phyloP scores from a whole-genome alignment of 2,797 vertebrate genomes.

The Pangasius sanitwongsei region DNA sequence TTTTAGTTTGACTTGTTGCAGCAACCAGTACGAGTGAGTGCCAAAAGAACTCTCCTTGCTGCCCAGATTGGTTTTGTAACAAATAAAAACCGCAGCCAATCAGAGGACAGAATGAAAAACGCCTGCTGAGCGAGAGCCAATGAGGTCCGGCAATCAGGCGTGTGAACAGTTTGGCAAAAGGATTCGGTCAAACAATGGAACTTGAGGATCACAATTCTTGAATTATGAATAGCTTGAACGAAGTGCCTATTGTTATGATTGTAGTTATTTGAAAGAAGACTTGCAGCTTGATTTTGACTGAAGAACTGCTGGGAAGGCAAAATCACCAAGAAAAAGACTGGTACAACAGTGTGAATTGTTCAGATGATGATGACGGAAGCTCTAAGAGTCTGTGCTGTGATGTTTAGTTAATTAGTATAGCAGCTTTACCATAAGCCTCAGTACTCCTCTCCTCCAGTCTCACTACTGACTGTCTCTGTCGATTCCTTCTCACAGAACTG shows the following conservation, averaged over 20 bases:
- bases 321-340: slow-evolving; percentile 35
- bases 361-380: slow-evolving; percentile 42
- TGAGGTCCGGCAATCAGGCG: slow-evolving; percentile 40
- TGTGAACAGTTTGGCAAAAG: slow-evolving; percentile 32
- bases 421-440: slow-evolving; percentile 52
- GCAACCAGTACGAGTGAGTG: slow-evolving; percentile 68
- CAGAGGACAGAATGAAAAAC: slow-evolving; percentile 61
- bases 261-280: slow-evolving; percentile 66
- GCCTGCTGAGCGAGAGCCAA: slow-evolving; percentile 48
- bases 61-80: slow-evolving; percentile 67
- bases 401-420: slow-evolving; percentile 61
- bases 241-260: slow-evolving; percentile 75
- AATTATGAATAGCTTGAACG: slow-evolving; percentile 45
- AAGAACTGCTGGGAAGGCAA: slow-evolving; percentile 43
- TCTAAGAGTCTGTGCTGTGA: slow-evolving; percentile 49
- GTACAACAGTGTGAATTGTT: slow-evolving; percentile 30
- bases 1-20: slow-evolving; percentile 65
- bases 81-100: slow-evolving; percentile 64
- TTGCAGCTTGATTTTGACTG: slow-evolving; percentile 53
- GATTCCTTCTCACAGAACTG: slow-evolving; percentile 21
- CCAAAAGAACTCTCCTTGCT: slow-evolving; percentile 66
- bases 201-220: slow-evolving; percentile 25
- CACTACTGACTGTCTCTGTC: slow-evolving; percentile 42
- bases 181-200: slow-evolving; percentile 47
- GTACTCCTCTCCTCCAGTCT: not conserved